Conservation (phyloP, 2,797 vertebrate genomes). For the Phaenicophaeus curvirostris region DNA sequence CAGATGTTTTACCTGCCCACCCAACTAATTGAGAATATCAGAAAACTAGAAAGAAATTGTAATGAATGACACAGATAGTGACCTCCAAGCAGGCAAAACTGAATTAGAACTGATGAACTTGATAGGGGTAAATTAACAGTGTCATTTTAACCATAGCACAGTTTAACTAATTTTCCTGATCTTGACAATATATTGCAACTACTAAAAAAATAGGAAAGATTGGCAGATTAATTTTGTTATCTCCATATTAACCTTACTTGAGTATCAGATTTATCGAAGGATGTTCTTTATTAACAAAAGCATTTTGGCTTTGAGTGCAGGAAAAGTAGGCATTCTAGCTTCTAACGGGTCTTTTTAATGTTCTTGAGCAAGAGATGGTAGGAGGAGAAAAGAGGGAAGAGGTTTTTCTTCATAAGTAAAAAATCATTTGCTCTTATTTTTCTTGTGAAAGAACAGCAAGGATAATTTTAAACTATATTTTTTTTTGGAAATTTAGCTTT, state of each 20-base stretch:
- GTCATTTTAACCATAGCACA: conserved; percentile 63
- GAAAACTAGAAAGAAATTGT: conserved; percentile 39
- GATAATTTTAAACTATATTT: neutral
- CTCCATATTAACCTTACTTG: neutral
- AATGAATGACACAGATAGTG: conserved; percentile 55
- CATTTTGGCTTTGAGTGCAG: neutral
- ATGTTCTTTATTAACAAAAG: neutral
- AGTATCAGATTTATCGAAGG: neutral
- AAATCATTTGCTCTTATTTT: neutral
- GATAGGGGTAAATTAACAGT: conserved; percentile 36
- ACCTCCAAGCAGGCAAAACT: conserved; percentile 49
- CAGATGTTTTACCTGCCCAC: conserved; percentile 29
- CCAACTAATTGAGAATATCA: conserved; percentile 64
- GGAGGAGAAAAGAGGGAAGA: neutral
- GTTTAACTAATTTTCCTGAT: conserved; percentile 19
- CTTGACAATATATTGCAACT: conserved; percentile 1
- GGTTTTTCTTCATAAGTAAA: neutral
- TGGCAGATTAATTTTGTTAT: conserved; percentile 23
- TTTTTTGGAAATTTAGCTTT: neutral
- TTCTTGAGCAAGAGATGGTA: neutral
- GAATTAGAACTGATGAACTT: conserved; percentile 71
- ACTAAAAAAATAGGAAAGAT: neutral
- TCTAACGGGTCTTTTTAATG: neutral
- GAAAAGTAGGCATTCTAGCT: neutral
- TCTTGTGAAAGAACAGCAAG: neutral